Evolutionary conservation across 1,140 invertebrate genomes (phyloP).

Genomic region (Zaprionus gabonicus): DNA sequence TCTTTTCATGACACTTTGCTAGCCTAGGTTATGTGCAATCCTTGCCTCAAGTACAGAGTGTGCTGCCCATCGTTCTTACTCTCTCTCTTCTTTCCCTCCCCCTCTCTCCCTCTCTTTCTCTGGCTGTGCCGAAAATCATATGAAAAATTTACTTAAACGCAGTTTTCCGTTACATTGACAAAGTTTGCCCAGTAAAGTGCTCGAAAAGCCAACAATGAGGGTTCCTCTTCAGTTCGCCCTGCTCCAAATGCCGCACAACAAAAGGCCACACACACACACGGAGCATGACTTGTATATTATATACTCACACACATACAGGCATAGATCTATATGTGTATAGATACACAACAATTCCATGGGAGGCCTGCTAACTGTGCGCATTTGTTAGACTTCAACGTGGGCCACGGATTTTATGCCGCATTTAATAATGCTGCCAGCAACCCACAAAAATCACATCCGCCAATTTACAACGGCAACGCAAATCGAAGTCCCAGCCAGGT

Average conservation of each 20-base stretch:
- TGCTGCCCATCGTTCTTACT: not conserved
- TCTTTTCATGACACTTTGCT: not conserved
- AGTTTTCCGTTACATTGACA: conserved; percentile 81
- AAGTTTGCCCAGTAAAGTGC: conserved; percentile 70
- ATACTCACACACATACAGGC: conserved; percentile 3
- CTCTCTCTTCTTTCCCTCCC: not conserved
- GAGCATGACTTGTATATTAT: conserved; percentile 13
- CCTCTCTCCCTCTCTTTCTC: not conserved
- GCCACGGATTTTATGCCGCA: conserved; percentile 77
- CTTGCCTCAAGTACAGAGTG: not conserved
- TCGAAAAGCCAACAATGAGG: conserved; percentile 61
- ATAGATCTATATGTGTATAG: not conserved
- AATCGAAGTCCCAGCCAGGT: conserved; percentile 61
- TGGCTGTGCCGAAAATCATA: conserved; percentile 37
- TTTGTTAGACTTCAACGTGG: conserved; percentile 75
- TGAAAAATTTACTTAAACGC: conserved; percentile 81
- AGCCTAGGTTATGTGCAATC: not conserved
- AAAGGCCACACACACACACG: conserved; percentile 35
- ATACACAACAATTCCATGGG: conserved; percentile 66
- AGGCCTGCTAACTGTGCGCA: conserved; percentile 76
- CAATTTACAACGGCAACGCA: conserved; percentile 74
- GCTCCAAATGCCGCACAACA: conserved; percentile 44
- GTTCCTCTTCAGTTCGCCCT: conserved; percentile 18
- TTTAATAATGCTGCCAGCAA: conserved; percentile 72
- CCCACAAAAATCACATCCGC: conserved; percentile 81